These are phyloP conservation scores for Pararge aegeria DNA, from an alignment of 1,140 invertebrate genomes.

Conservation along the genomic window DNA sequence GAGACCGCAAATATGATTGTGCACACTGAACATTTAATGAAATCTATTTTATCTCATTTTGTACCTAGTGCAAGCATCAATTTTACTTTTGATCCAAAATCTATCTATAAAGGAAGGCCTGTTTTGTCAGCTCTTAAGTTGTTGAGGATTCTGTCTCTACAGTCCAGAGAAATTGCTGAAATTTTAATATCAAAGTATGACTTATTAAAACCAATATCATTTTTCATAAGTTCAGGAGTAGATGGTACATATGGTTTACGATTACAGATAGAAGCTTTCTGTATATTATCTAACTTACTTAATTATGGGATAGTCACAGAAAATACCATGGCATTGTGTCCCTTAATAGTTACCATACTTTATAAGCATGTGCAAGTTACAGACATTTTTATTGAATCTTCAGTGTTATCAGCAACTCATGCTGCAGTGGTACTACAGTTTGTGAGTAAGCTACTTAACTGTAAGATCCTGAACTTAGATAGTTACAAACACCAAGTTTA, in stretches of 20 bases:
- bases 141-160: conserved; percentile 72
- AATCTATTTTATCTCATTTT: conserved; percentile 81
- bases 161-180: conserved; percentile 63
- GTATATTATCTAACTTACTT: conserved; percentile 73
- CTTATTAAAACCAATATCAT: conserved; percentile 69
- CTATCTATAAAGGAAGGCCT: conserved; percentile 70
- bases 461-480: conserved; percentile 36
- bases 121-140: conserved; percentile 78
- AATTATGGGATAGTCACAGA: conserved; percentile 67
- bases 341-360: conserved; percentile 69
- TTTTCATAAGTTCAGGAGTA: conserved; percentile 74
- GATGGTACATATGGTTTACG: conserved; percentile 75
- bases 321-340: conserved; percentile 55
- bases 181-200: conserved; percentile 67
- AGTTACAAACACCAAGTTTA: conserved; percentile 55
- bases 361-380: conserved; percentile 79
- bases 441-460: conserved; percentile 48
- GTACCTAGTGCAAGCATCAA: conserved; percentile 75
- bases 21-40: conserved; percentile 80
- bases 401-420: conserved; percentile 75
- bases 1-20: conserved; percentile 81
- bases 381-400: conserved; percentile 61
- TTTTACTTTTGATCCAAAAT: conserved; percentile 49
- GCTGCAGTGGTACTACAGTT: conserved; percentile 70
- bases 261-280: conserved; percentile 82